A percentile compares a stretch with the other conserved stretches of the same genome.
phyloP scores from a whole-genome alignment of 1,140 invertebrate species.

The Orius insidiosus region DNA sequence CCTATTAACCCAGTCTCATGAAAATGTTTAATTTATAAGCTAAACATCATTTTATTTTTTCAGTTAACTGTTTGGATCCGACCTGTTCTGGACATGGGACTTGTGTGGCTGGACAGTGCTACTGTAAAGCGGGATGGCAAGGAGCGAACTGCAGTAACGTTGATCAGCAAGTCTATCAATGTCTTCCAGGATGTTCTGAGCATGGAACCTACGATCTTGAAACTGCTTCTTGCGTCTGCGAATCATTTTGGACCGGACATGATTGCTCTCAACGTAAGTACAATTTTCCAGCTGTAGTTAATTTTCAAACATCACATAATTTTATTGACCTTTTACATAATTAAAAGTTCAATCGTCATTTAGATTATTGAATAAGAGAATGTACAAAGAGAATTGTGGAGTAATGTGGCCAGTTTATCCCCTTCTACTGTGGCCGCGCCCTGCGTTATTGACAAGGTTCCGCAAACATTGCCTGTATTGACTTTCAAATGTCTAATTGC shows the following conservation, averaged over 20 bases:
- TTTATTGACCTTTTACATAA: too few relatives aligned
- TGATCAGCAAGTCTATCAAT: slow-evolving; percentile 74
- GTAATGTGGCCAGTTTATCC: too few relatives aligned
- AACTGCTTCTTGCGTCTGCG: slow-evolving; percentile 68
- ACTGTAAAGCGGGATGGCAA: slow-evolving; percentile 90
- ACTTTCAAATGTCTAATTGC: too few relatives aligned
- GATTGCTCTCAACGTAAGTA: slow-evolving; percentile 77
- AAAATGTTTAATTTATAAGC: background rate
- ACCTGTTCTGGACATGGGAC: slow-evolving; percentile 79
- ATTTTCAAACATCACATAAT: too few relatives aligned
- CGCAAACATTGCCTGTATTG: too few relatives aligned
- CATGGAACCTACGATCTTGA: slow-evolving; percentile 80
- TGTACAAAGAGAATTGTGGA: too few relatives aligned
- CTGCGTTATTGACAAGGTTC: too few relatives aligned
- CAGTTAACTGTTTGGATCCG: slow-evolving; percentile 71
- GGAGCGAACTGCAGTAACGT: slow-evolving; percentile 73
- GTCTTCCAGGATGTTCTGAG: slow-evolving; percentile 75
- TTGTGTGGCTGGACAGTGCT: slow-evolving; percentile 83
- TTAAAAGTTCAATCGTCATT: too few relatives aligned
- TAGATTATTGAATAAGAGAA: too few relatives aligned
- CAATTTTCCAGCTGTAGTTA: too few relatives aligned
- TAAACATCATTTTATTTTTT: slow-evolving; percentile 17
- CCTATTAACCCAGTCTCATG: too few relatives aligned
- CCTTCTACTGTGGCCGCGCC: too few relatives aligned
- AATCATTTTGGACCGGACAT: slow-evolving; percentile 72